phyloP scores from a whole-genome alignment of 2,113 vertebrate genomes.

The Ondatra zibethicus region DNA sequence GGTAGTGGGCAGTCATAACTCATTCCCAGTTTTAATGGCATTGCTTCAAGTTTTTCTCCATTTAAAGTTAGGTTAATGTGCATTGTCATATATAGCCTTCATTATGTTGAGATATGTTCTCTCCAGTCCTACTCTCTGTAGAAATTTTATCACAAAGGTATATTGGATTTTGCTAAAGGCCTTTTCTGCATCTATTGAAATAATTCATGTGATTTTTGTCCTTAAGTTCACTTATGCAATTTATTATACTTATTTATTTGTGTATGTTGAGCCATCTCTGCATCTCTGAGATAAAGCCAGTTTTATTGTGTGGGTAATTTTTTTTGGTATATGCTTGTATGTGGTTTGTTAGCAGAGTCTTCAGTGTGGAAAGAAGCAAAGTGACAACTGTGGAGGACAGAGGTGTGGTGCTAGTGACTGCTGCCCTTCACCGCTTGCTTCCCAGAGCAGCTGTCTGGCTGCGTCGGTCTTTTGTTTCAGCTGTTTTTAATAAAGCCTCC shows the following conservation, averaged over 20 bases:
- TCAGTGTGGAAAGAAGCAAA: too few species aligned
- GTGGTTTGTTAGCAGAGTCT: neutral
- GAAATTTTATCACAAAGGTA: neutral
- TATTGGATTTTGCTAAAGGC: neutral
- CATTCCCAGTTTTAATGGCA: neutral
- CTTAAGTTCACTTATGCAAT: neutral
- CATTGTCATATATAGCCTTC: neutral
- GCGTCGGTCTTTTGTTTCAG: too few species aligned
- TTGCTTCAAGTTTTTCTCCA: neutral
- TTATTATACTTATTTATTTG: neutral
- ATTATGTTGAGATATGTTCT: neutral
- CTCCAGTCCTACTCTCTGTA: neutral
- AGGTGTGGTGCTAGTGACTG: too few species aligned
- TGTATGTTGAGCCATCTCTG: neutral
- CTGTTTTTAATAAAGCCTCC: neutral
- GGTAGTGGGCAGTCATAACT: neutral
- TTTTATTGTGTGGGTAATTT: neutral
- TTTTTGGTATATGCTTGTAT: neutral
- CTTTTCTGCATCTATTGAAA: neutral
- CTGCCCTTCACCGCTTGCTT: too few species aligned
- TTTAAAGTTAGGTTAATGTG: neutral
- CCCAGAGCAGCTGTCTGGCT: too few species aligned
- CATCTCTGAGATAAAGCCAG: neutral
- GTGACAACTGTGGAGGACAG: too few species aligned
- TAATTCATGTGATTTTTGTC: neutral